These are phyloP conservation scores for Hemiscyllium ocellatum DNA, from an alignment of 2,113 vertebrate genomes.

Conservation along the genomic window DNA sequence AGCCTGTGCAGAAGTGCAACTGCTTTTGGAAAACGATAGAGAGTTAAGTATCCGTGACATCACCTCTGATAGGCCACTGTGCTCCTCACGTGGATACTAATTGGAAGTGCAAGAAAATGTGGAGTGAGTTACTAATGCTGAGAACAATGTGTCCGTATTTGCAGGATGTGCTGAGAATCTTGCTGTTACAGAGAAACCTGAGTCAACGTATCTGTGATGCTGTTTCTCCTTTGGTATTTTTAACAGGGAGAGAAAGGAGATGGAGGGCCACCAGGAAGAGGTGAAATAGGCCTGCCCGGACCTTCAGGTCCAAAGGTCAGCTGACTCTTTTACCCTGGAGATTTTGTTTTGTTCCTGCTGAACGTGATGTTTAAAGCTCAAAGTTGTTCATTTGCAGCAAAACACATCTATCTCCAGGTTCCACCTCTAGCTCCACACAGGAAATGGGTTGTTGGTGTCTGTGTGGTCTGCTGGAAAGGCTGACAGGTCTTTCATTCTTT, in stretches of 20 bases:
- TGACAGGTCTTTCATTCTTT: not conserved
- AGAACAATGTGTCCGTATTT: not conserved
- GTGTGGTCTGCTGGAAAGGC: not conserved
- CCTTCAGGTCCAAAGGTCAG: constrained; percentile 78
- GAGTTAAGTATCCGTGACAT: not conserved
- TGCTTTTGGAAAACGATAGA: not conserved
- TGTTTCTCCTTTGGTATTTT: constrained; percentile 2
- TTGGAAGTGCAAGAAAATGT: not conserved
- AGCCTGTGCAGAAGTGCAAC: not conserved
- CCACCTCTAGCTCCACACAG: too few species aligned
- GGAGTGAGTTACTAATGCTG: not conserved
- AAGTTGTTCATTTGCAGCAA: too few species aligned
- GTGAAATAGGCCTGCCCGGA: constrained; percentile 80
- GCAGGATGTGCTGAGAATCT: too few species aligned
- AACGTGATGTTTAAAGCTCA: not conserved
- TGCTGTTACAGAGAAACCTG: not conserved
- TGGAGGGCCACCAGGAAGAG: constrained; percentile 75
- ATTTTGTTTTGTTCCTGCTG: not conserved
- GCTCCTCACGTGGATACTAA: not conserved
- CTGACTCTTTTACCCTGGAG: constrained; percentile 31
- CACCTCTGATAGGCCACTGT: not conserved
- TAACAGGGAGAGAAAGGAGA: constrained; percentile 85
- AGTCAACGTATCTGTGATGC: not conserved
- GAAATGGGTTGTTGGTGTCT: not conserved
- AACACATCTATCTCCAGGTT: too few species aligned